Base-by-base conservation (phyloP, 2,797 vertebrate species). In the Alosa sapidissima region DNA sequence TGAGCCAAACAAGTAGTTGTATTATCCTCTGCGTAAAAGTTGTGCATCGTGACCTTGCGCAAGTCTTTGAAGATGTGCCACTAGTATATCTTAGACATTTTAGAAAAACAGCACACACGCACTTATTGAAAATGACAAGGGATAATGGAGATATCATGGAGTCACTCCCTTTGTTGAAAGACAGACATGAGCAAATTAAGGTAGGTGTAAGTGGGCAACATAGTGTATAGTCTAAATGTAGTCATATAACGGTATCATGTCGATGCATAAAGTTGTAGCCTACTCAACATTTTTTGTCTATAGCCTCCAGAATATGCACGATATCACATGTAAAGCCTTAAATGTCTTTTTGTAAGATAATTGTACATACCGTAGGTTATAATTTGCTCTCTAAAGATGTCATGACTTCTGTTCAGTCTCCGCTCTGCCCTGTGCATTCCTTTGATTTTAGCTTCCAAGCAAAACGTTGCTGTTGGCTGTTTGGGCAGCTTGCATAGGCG, bases 401-500 rank as follows among this genome's bases (percentile, higher is more conserved):
- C n/a, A n/a, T 62, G 1, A 62, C n/a, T 21, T 75, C 45, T 21
- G 45, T 45, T 47, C 4, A 84, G 41, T 14, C 3, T 4, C 14
- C 54, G 11, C 84, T 41, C 41, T 13, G 5, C 54, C 49, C 84
- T 9, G 82, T 0, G 83, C 11, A 87, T 24, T 90, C 41, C 81
- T 89, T 87, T 88, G 11, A 82, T 91, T 89, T 19, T 91, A 98
- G 97, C 60, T 96, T 86, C 96, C 97, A 14, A 95, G 90, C 86
- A 94, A 88, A 87, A 93, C 92, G 0, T 92, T 98, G 49, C 86
- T 97, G 36, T 87, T 96, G 91, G 94, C 96, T 16, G 91, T 91
- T 5, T 95, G 94, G 91, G 96, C 97, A 2, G 94, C 96, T 49
- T 95, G 97, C 85, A 96, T 98, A 1, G 97, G 97, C 91, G 97